Evolutionary conservation across 2,888 invertebrate genomes (phyloP), one percentile per base, ranked within the genome.

Genomic region (Pristionchus fissidentatus): DNA sequence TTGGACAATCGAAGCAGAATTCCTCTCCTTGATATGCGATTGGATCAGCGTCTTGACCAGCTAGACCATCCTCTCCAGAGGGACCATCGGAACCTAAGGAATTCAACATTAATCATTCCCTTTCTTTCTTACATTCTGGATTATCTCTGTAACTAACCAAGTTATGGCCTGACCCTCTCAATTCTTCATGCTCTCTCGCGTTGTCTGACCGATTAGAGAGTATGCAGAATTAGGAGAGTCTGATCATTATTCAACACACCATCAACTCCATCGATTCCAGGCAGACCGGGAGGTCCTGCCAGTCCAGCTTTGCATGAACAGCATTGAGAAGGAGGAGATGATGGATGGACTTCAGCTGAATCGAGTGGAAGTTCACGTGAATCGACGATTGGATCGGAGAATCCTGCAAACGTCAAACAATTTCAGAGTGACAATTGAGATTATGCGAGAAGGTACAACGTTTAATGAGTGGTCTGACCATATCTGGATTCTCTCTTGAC

Each of bases 1-100:
- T 88, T 49, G 90, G 87, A 84, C 90, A 90, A 43, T 88, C 89
- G 84, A 88, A 89, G 86, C 90, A 90, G 84, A 87, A 89, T 79
- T 90, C 89, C 55, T 87, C 83, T 78, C 55, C 57, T 35, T 55
- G 75, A 60, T 52, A 62, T 7, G 29, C 32, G 15, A 26, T 22
- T 35, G 55, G n/a, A 38, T 78, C 46, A 52, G 46, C 78, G 43
- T 84, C 84, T 35, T 86, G 85, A 19, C 88, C 87, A n/a, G 89
- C 86, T 55, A 86, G 86, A 22, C 88, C 87, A 46, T 86, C 86
- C 82, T 88, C 85, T 60, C 89, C 89, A 43, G 88, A 87, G 60
- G 86, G 85, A 62, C 90, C 90, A 62, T 90, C 86, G 35, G 87
- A 85, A 78, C 90, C 90, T 55, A 87, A 7, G 22, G 19, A 22